Evolutionary conservation across 1,140 invertebrate genomes (phyloP).

Genomic region (Lepidotrigona ventralis): DNA sequence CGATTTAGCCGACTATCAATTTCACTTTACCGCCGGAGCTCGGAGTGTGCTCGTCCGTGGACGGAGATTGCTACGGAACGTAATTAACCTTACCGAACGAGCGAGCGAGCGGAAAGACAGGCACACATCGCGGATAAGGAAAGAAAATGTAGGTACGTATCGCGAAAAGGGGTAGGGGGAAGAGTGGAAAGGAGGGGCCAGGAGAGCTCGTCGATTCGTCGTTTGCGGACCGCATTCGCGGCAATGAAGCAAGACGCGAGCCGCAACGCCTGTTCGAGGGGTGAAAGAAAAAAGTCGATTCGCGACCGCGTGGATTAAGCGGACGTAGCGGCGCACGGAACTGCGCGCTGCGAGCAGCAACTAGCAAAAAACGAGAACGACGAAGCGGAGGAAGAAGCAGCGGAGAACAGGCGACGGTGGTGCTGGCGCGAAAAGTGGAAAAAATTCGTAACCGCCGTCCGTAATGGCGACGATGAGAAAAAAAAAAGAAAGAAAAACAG

Average conservation of each 20-base stretch:
- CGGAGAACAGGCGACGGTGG: background rate
- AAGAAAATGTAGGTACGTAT: background rate
- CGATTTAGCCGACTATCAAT: slow-evolving; percentile 22
- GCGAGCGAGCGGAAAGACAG: background rate
- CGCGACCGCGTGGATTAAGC: slow-evolving; percentile 48
- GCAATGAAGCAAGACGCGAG: slow-evolving; percentile 50
- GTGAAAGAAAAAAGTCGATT: slow-evolving; percentile 46
- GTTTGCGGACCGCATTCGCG: slow-evolving; percentile 39
- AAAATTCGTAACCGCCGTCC: background rate
- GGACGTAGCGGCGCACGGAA: background rate
- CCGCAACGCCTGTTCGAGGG: background rate
- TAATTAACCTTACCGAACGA: slow-evolving; percentile 15
- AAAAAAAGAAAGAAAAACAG: background rate
- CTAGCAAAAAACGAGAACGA: background rate
- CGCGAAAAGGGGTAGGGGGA: background rate
- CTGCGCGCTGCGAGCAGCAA: slow-evolving; percentile 3
- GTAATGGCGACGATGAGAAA: background rate
- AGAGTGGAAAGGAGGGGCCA: background rate
- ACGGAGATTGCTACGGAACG: slow-evolving; percentile 2
- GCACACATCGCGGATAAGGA: too few species aligned
- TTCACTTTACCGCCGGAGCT: slow-evolving; percentile 38
- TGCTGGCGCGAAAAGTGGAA: background rate
- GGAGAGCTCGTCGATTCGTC: slow-evolving; percentile 4
- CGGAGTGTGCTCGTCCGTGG: background rate
- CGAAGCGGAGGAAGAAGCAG: background rate